Percentiles rank a stretch among this genome's conserved stretches.
Conservation (phyloP, 2,797 vertebrate genomes). For the Craterocephalus amniculus region DNA sequence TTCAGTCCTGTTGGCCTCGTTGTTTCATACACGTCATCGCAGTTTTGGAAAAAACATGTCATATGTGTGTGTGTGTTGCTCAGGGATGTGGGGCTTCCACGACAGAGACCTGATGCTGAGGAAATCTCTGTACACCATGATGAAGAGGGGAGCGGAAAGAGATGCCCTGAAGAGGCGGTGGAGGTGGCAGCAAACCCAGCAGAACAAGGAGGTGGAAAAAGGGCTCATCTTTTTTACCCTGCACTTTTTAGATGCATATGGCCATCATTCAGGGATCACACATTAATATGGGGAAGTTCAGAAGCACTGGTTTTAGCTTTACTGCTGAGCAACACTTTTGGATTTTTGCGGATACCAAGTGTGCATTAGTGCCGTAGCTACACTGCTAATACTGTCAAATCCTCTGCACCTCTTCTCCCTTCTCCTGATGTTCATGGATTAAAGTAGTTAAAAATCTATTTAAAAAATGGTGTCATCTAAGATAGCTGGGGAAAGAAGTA, state of each 20-base stretch:
- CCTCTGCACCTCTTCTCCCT: constrained; percentile 39
- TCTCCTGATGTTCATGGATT: constrained; percentile 54
- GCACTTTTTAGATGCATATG: constrained; percentile 15
- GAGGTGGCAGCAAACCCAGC: constrained; percentile 98
- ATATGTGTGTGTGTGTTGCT: constrained; percentile 49
- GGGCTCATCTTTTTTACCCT: background rate
- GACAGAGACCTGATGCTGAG: constrained; percentile 97
- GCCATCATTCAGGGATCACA: constrained; percentile 21
- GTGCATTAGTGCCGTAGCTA: constrained; percentile 30
- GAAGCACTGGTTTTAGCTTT: constrained; percentile 28
- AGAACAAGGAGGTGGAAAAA: constrained; percentile 95
- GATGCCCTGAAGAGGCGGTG: constrained; percentile 96
- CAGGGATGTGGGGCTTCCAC: constrained; percentile 99
- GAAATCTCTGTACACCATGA: constrained; percentile 97
- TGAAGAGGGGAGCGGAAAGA: constrained; percentile 94
- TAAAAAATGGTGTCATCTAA: constrained; percentile 59
- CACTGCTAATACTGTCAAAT: constrained; percentile 42
- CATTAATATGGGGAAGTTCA: background rate
- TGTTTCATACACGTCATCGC: background rate
- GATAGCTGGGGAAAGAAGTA: constrained; percentile 59
- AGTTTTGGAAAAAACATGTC: constrained; percentile 6
- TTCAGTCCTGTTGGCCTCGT: background rate
- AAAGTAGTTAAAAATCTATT: constrained; percentile 54
- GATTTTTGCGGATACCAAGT: constrained; percentile 12
- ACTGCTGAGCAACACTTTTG: constrained; percentile 14